Percentiles rank a stretch among this genome's conserved stretches.
phyloP scores from a whole-genome alignment of 2,113 vertebrate species.

The Sinocyclocheilus anshuiensis region DNA sequence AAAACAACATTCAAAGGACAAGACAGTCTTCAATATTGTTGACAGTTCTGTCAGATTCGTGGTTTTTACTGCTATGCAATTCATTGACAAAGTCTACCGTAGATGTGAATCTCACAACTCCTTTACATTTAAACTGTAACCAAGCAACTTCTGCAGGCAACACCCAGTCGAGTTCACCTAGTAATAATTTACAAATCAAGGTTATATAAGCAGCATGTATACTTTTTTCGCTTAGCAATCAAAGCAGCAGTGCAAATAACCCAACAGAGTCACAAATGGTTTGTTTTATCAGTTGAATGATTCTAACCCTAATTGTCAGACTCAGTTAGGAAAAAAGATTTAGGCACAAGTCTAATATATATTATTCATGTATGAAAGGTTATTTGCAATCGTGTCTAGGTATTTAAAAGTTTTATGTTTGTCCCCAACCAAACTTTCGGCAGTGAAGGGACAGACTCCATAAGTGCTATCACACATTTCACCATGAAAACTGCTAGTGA shows the following conservation, averaged over 20 bases:
- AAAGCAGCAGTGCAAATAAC: conserved; percentile 12
- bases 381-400: neutral
- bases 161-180: neutral
- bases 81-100: neutral
- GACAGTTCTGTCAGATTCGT: conserved; percentile 4
- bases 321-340: neutral
- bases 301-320: neutral
- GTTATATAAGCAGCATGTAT: neutral
- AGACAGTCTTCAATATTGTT: neutral
- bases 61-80: neutral
- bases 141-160: neutral
- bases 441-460: neutral
- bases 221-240: neutral
- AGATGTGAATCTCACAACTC: neutral
- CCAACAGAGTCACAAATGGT: neutral
- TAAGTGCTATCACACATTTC: neutral
- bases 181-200: conserved; percentile 5
- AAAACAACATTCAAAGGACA: neutral
- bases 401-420: neutral
- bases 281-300: neutral
- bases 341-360: neutral
- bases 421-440: neutral
- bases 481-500: neutral
- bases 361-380: neutral
- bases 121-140: conserved; percentile 19